A percentile compares a stretch with the other conserved stretches of the same genome.
phyloP scores from a whole-genome alignment of 2,888 invertebrate genomes.

The Hoplodrina ambigua region DNA sequence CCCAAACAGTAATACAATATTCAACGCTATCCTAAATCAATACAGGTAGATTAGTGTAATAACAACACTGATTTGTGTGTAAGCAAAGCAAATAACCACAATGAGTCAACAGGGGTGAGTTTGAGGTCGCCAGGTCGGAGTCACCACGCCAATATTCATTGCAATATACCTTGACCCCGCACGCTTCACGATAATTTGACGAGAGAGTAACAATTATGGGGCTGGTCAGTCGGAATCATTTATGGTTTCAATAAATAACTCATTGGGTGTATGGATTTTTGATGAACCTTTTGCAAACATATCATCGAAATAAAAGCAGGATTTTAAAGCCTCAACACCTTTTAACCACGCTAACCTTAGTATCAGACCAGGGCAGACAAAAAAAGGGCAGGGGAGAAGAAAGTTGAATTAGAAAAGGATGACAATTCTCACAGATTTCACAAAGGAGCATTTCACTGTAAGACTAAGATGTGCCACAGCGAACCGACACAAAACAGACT shows the following conservation, averaged over 20 bases:
- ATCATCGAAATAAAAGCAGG: not conserved
- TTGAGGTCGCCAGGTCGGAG: conserved; percentile 52
- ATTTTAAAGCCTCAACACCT: not conserved
- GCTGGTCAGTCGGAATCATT: conserved; percentile 15
- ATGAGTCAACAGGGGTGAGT: conserved; percentile 62
- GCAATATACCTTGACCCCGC: conserved; percentile 55
- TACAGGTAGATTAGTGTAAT: conserved; percentile 52
- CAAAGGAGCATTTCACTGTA: not conserved
- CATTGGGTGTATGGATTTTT: not conserved
- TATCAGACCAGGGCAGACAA: not conserved
- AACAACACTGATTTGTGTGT: conserved; percentile 55
- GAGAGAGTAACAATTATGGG: conserved; percentile 16
- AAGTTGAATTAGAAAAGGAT: not conserved
- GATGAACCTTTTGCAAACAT: not conserved
- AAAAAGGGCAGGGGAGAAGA: too few relatives aligned
- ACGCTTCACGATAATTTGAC: conserved; percentile 26
- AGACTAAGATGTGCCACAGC: not conserved
- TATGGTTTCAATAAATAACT: conserved; percentile 7
- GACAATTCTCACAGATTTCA: not conserved
- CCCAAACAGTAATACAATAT: conserved; percentile 16
- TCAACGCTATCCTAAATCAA: conserved; percentile 39
- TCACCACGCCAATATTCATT: conserved; percentile 42
- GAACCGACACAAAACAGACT: not conserved
- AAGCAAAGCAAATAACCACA: conserved; percentile 36
- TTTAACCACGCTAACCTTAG: too few relatives aligned